Conservation (phyloP, 2,113 vertebrate species). For the Anthoscopus minutus region DNA sequence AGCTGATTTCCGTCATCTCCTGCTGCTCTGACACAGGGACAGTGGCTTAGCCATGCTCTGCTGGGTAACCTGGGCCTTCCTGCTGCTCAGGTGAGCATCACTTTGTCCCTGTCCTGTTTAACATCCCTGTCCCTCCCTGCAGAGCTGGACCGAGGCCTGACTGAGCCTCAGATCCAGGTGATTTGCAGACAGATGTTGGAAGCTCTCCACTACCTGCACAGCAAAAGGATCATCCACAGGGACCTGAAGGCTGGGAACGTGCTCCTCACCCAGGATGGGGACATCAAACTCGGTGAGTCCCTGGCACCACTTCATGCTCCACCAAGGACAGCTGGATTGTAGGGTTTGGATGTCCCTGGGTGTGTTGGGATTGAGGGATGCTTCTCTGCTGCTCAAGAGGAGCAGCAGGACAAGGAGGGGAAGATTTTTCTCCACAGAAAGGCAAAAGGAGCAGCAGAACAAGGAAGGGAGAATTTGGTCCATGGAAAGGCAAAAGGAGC, state of each 20-base stretch:
- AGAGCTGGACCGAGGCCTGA: slow-evolving; percentile 92
- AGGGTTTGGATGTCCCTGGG: fast-evolving
- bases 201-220: slow-evolving; percentile 87
- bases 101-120: fast-evolving
- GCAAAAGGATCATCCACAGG: slow-evolving; percentile 94
- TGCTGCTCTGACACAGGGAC: not conserved
- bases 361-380: fast-evolving
- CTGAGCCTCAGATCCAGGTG: slow-evolving; percentile 90
- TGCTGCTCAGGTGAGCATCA: not conserved
- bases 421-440: not conserved
- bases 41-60: not conserved
- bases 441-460: too few relatives aligned
- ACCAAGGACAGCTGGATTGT: fast-evolving
- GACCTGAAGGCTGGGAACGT: slow-evolving; percentile 97
- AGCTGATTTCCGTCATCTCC: not conserved
- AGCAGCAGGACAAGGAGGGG: not conserved
- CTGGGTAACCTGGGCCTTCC: not conserved
- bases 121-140: not conserved
- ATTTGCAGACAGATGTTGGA: slow-evolving; percentile 94
- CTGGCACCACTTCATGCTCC: fast-evolving
- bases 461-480: too few relatives aligned
- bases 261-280: slow-evolving; percentile 89
- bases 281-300: slow-evolving; percentile 90
- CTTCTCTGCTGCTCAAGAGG: not conserved
- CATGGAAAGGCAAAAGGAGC: too few relatives aligned